Evolutionary conservation across 2,888 invertebrate species (phyloP), one percentile per base, ranked within the genome.

Genomic region (Pterostichus niger): DNA sequence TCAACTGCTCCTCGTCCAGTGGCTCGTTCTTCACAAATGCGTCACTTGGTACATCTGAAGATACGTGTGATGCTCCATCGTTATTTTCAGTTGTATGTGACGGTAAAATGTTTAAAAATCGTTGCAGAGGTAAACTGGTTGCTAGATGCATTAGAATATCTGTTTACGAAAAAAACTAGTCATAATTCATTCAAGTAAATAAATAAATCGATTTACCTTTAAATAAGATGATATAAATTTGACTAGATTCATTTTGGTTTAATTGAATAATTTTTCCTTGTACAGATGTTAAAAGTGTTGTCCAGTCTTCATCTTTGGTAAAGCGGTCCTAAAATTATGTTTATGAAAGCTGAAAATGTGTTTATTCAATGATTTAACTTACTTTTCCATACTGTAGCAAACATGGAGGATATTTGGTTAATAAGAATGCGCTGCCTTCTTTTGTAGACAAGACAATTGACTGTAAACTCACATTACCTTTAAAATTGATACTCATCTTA

Each of bases 311-410:
- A 17, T 89, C 88, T 85, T 87, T 88, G 4, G 86, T 87, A 83
- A 91, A 90, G 68, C 90, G 88, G 85, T 91, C 91, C 90, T 90
- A 64, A 82, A 87, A 46, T 6, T 73, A 83, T 77, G 31, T 49
- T 33, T 61, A 40, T 56, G 7, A 15, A 24, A 24, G 17, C 6
- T 56, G 5, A 75, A 49, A 49, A 49, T 49, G n/a, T n/a, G 33
- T 75, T 52, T 52, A 44, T 2, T 17, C 2, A 24, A 73, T 35
- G 7, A 75, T 31, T 31, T 52, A 31, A 56, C 84, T 87, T 87
- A 94, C 94, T 91, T 94, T 94, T 68, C 93, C 93, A 88, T 93
- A 94, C 82, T 93, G 92, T 85, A 94, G 89, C 40, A 94, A 87
- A 86, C 92, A 93, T 85, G 92, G 92, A 0, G 94, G 94, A 85